Evolutionary conservation across 2,888 invertebrate species (phyloP), one percentile per base, ranked within the genome.

Genomic region (Argyresthia goedartella): DNA sequence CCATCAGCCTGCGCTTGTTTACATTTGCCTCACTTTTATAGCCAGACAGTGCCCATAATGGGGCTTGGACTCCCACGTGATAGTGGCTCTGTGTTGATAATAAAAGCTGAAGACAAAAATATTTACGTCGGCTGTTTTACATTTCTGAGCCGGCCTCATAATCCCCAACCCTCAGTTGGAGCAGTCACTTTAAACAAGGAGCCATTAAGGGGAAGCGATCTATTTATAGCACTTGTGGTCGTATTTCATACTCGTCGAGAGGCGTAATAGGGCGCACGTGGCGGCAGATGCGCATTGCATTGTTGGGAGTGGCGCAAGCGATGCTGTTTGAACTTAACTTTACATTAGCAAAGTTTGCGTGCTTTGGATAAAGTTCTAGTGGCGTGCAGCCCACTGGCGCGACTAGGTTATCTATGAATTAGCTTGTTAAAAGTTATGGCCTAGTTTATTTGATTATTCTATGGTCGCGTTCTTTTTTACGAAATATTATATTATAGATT

Each of bases 191-290:
- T 65, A 69, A 78, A 80, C 80, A 81, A 80, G 67, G 69, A 68
- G 63, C 77, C 80, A 76, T 81, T 80, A 78, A 69, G 76, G 76
- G 71, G 65, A 65, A 67, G 69, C 61, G 62, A 52, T 67, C 68
- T 76, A 76, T 74, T 70, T 73, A 67, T 78, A 74, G 67, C 52
- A 52, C 50, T 56, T 54, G 65, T 60, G 63, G 70, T 78, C 76
- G 71, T 79, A 78, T 79, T 75, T 79, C 79, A 79, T 76, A 75
- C 69, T 64, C 62, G 73, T 66, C 63, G 72, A 73, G 76, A 73
- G 71, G 66, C 69, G 72, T 81, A 80, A 81, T 79, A 74, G 73
- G 66, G 65, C 67, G 76, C 85, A 82, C 80, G 80, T 80, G 84
- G 73, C 69, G 63, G 60, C 39, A 46, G 11, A 46, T 4, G 25